Base-by-base conservation (phyloP, 2,888 invertebrate genomes). In the Zootermopsis nevadensis region DNA sequence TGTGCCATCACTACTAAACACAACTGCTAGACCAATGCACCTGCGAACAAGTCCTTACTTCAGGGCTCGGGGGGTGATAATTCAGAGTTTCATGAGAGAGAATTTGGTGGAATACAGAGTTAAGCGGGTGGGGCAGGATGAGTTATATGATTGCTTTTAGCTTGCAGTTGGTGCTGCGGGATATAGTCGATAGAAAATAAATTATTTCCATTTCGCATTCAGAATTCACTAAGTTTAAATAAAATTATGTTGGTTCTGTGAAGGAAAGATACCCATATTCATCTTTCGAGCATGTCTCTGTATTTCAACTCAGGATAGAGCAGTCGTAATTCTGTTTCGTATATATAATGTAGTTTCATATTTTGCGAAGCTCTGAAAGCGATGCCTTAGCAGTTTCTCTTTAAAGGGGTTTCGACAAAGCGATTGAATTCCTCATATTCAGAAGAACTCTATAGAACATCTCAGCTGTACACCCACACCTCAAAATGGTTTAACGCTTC, bases 11-110 rank as follows among this genome's bases (percentile, higher is more conserved):
- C 60, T 60, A n/a, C 60, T n/a, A 27, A 60, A 60, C n/a, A 27
- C 60, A 27, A 15, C 60, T 27, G 12, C 27, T 8, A 12, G 60
- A 15, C n/a, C 60, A 60, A n/a, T 27, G 60, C 69, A 69, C 69
- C 69, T 69, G 69, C 69, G 31, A 69, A 69, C 69, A 19, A 33
- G 31, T 69, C 24, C 69, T 33, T 69, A 69, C 31, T 69, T 69
- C 69, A 30, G 69, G 69, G 31, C 69, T 33, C 69, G 4, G 7
- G 69, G 33, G 69, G 33, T n/a, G 22, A 22, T 69, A 30, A 30
- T 69, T 69, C 69, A 31, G 33, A 69, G 31, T 69, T 69, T 60
- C n/a, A n/a, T 27, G 60, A 6, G 48, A 48, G 48, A 48, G 48
- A 48, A 48, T 19, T 48, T 1, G 60, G n/a, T 60, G 4, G 60